Conservation (phyloP, 2,113 vertebrate genomes). For the Dicrurus megarhynchus region DNA sequence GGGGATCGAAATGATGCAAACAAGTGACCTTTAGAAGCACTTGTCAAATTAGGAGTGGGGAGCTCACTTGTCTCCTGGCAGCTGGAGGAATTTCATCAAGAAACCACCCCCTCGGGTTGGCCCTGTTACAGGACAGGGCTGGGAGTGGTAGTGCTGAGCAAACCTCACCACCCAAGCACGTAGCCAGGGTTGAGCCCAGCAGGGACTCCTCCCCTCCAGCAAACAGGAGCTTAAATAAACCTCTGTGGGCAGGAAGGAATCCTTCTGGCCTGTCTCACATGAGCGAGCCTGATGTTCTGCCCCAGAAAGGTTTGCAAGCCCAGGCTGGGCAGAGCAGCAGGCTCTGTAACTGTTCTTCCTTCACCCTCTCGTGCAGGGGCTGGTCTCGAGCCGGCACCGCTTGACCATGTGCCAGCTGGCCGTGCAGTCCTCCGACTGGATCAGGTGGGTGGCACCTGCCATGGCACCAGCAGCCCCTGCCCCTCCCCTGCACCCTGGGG, state of each 20-base stretch:
- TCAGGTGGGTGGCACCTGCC: constrained; percentile 81
- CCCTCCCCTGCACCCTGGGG: rapidly evolving
- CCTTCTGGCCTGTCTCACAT: neutral
- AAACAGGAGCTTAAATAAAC: neutral
- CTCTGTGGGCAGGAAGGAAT: neutral
- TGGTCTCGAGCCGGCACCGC: constrained; percentile 93
- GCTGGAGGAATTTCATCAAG: neutral
- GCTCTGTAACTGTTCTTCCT: neutral
- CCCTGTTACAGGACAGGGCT: neutral
- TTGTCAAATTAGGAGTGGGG: neutral
- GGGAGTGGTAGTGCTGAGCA: neutral
- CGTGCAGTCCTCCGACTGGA: constrained; percentile 96
- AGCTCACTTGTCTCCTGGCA: neutral
- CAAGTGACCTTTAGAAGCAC: neutral
- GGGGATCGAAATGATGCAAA: rapidly evolving
- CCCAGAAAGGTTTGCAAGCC: neutral
- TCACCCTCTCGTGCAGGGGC: constrained; percentile 75
- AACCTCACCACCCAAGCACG: rapidly evolving
- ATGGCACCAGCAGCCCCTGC: neutral
- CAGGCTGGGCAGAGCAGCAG: neutral
- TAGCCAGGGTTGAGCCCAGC: neutral
- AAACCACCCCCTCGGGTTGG: neutral
- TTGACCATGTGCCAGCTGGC: constrained; percentile 98
- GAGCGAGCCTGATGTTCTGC: neutral
- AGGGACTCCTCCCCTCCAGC: neutral